Conservation (phyloP, 2,888 invertebrate species). For the Mimachlamys varia region DNA sequence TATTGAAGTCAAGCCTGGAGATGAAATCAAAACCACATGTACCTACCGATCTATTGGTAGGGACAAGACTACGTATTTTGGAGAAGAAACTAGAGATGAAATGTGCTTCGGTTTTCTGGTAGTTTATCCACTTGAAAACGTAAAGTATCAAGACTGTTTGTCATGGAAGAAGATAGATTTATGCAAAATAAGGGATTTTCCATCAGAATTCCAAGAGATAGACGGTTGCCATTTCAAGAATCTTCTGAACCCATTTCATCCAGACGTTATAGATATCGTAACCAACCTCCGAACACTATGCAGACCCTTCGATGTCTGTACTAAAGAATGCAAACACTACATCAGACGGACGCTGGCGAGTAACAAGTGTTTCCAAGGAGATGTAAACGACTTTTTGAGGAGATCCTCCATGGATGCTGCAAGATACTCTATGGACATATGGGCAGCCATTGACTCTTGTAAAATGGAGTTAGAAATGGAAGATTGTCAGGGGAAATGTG, state of each 20-base stretch:
- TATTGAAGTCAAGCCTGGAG: slow-evolving; percentile 55
- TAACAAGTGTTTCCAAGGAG: background rate
- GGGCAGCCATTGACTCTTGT: background rate
- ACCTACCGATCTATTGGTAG: slow-evolving; percentile 48
- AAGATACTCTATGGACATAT: background rate
- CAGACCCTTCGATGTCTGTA: background rate
- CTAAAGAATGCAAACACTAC: background rate
- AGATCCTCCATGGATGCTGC: background rate
- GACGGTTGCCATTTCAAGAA: background rate
- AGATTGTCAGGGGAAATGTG: background rate
- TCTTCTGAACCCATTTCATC: background rate
- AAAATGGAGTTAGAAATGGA: background rate
- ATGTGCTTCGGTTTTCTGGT: slow-evolving; percentile 50
- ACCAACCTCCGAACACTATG: background rate
- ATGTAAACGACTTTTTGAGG: background rate
- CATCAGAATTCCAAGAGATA: background rate
- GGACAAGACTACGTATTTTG: slow-evolving; percentile 45
- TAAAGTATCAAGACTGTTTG: background rate
- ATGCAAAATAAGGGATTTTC: background rate
- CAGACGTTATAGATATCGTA: background rate
- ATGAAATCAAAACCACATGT: slow-evolving; percentile 58
- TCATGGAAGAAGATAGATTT: background rate
- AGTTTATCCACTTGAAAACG: slow-evolving; percentile 29
- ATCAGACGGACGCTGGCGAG: background rate
- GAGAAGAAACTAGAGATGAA: slow-evolving; percentile 53